phyloP scores from a whole-genome alignment of 1,140 invertebrate genomes.

The Leptopilina clavipes region DNA sequence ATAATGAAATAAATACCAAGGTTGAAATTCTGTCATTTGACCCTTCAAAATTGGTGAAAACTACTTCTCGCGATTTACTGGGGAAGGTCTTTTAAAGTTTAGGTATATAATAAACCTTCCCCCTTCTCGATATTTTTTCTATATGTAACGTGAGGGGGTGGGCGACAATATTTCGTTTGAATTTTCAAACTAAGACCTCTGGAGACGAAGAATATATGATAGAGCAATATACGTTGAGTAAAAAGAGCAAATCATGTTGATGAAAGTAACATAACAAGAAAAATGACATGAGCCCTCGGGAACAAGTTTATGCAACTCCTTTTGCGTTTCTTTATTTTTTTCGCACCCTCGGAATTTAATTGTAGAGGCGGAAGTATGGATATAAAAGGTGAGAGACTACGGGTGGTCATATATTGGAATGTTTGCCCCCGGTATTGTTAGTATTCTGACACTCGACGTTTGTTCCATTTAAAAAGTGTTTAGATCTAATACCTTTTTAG shows the following conservation, averaged over 20 bases:
- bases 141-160: neutral
- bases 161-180: neutral
- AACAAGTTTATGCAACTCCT: slow-evolving; percentile 33
- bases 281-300: slow-evolving; percentile 16
- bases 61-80: no score
- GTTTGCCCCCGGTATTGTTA: slow-evolving; percentile 54
- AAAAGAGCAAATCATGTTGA: slow-evolving; percentile 29
- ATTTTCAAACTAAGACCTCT: neutral
- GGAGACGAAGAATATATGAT: neutral
- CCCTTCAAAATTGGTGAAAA: no score
- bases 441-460: slow-evolving; percentile 51
- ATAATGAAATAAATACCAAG: no score
- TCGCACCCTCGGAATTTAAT: slow-evolving; percentile 20
- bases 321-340: slow-evolving; percentile 21
- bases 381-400: slow-evolving; percentile 48
- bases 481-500: slow-evolving; percentile 44
- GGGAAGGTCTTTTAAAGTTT: no score
- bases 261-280: slow-evolving; percentile 14
- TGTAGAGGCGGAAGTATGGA: slow-evolving; percentile 25
- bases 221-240: neutral
- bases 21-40: no score
- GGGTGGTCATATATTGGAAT: slow-evolving; percentile 56
- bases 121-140: no score
- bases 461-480: slow-evolving; percentile 53
- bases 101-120: no score